Conservation (phyloP, 2,113 vertebrate genomes). For the Leiothrix lutea region DNA sequence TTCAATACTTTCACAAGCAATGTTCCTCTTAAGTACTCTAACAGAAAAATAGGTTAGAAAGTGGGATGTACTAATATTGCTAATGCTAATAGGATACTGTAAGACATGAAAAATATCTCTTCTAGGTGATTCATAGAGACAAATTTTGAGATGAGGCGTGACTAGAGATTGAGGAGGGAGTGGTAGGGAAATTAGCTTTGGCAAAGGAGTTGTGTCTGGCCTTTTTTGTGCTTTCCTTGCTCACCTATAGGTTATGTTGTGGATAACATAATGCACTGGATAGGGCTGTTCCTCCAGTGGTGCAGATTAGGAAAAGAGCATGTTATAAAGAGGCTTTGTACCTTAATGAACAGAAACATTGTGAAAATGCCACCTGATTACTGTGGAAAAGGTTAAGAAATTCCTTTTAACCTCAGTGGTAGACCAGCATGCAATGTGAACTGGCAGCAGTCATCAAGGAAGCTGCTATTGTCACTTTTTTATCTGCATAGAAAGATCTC, state of each 20-base stretch:
- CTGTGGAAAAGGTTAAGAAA: neutral
- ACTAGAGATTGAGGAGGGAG: neutral
- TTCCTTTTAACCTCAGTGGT: neutral
- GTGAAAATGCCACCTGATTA: neutral
- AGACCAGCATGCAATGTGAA: neutral
- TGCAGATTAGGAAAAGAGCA: neutral
- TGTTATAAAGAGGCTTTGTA: neutral
- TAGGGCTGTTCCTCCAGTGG: fast-evolving
- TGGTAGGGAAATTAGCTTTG: neutral
- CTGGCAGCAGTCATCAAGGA: neutral
- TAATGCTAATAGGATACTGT: neutral
- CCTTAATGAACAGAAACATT: neutral
- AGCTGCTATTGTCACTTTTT: neutral
- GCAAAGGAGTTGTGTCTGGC: neutral
- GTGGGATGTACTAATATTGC: neutral
- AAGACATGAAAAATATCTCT: neutral
- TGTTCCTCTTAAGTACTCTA: neutral
- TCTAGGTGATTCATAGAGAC: neutral
- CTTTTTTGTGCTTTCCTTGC: neutral
- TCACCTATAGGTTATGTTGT: neutral
- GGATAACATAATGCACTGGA: neutral
- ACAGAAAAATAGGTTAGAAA: neutral
- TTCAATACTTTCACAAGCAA: neutral
- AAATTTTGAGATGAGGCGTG: neutral
- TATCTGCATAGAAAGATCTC: neutral